Evolutionary conservation across 2,888 invertebrate species (phyloP).

Genomic region (Campopleginae sp.): DNA sequence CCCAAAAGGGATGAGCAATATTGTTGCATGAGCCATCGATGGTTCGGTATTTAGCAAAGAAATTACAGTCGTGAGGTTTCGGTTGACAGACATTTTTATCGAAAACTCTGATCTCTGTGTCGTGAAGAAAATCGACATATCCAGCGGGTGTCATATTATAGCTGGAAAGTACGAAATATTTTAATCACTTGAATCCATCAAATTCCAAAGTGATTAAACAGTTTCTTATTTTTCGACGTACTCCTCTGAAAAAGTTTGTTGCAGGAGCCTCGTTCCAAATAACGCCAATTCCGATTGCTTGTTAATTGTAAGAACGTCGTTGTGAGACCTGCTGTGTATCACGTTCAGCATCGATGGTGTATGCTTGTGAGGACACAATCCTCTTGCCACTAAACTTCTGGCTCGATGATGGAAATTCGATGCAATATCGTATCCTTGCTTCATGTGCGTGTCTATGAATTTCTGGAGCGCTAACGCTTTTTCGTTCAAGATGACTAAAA

Average conservation of each 20-base stretch:
- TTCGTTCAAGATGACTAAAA: slow-evolving; percentile 49
- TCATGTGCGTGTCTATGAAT: slow-evolving; percentile 65
- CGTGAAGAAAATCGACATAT: slow-evolving; percentile 85
- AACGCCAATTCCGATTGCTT: slow-evolving; percentile 70
- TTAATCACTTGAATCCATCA: background rate
- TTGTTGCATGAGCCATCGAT: slow-evolving; percentile 83
- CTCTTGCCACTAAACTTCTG: slow-evolving; percentile 53
- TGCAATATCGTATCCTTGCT: slow-evolving; percentile 70
- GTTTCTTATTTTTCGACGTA: slow-evolving; percentile 34
- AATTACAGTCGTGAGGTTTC: slow-evolving; percentile 66
- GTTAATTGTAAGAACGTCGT: slow-evolving; percentile 60
- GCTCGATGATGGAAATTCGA: slow-evolving; percentile 69
- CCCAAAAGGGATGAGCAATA: slow-evolving; percentile 78
- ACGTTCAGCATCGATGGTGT: slow-evolving; percentile 71
- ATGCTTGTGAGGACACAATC: slow-evolving; percentile 65
- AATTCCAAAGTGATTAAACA: background rate
- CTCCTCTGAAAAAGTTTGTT: slow-evolving; percentile 66
- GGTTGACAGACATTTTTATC: slow-evolving; percentile 68
- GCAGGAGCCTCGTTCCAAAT: slow-evolving; percentile 71
- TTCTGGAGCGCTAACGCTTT: slow-evolving; percentile 65
- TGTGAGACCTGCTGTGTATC: slow-evolving; percentile 63
- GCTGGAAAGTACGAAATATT: slow-evolving; percentile 58
- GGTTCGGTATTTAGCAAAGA: slow-evolving; percentile 74
- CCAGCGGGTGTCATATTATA: slow-evolving; percentile 70
- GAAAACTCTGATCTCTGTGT: slow-evolving; percentile 76